Percentiles rank a stretch among this genome's conserved stretches.
Evolutionary conservation across 2,113 vertebrate species (phyloP).

Genomic region (Malurus alboscapulatus): DNA sequence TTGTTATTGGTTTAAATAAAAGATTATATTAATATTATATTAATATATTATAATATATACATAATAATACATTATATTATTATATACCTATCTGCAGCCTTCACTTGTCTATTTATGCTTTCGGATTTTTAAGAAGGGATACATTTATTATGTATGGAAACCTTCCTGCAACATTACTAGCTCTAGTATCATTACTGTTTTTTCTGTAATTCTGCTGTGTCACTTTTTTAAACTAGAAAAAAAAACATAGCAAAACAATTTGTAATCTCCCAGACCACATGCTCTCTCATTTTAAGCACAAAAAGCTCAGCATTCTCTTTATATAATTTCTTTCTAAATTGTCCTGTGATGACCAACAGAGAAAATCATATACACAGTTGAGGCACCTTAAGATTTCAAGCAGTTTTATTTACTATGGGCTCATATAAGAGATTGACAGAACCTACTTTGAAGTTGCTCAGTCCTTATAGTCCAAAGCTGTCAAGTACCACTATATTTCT

Average conservation of each 20-base stretch:
- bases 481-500: background rate
- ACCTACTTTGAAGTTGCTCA: background rate
- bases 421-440: background rate
- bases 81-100: background rate
- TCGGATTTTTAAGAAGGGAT: background rate
- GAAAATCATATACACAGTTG: background rate
- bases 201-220: background rate
- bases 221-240: background rate
- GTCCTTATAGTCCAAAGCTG: background rate
- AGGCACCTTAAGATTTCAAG: background rate
- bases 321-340: background rate
- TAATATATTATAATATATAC: no score
- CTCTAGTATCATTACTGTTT: accelerated
- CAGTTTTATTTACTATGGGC: background rate
- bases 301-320: background rate
- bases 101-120: background rate
- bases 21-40: background rate
- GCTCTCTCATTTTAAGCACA: background rate
- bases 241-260: background rate
- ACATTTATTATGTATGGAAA: background rate
- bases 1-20: background rate
- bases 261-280: background rate
- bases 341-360: background rate
- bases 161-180: accelerated
- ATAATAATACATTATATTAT: no score